phyloP scores from a whole-genome alignment of 2,888 invertebrate genomes.

The Drosophila dives region DNA sequence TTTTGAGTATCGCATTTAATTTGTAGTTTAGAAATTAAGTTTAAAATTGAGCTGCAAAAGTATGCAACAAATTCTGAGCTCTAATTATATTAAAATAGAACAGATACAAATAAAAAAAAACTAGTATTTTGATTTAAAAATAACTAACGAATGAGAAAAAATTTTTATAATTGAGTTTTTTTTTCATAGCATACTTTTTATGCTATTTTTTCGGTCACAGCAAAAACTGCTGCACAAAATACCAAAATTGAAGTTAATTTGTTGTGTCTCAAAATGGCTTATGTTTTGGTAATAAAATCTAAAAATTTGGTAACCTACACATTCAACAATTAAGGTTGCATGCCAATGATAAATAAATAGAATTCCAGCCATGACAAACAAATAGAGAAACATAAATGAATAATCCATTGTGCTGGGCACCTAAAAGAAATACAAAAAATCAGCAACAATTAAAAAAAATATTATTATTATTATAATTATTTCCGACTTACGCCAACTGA shows the following conservation, averaged over 20 bases:
- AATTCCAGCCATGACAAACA: slow-evolving; percentile 70
- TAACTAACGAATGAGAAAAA: background rate
- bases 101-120: background rate
- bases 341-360: slow-evolving; percentile 82
- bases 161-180: too few relatives aligned
- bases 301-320: slow-evolving; percentile 50
- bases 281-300: background rate
- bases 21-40: background rate
- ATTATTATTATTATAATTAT: background rate
- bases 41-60: background rate
- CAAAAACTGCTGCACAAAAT: background rate
- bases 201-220: background rate
- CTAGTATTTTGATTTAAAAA: background rate
- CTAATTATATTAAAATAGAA: background rate
- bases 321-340: slow-evolving; percentile 72
- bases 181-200: background rate
- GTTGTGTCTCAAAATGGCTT: background rate
- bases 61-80: background rate
- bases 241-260: background rate
- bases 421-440: slow-evolving; percentile 32
- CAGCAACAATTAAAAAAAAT: background rate
- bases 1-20: background rate
- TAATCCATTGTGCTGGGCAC: slow-evolving; percentile 73
- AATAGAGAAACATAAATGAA: slow-evolving; percentile 69
- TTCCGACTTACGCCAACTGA: slow-evolving; percentile 63